Evolutionary conservation across 2,888 invertebrate genomes (phyloP), one percentile per base, ranked within the genome.

Genomic region (Apamea epomidion): DNA sequence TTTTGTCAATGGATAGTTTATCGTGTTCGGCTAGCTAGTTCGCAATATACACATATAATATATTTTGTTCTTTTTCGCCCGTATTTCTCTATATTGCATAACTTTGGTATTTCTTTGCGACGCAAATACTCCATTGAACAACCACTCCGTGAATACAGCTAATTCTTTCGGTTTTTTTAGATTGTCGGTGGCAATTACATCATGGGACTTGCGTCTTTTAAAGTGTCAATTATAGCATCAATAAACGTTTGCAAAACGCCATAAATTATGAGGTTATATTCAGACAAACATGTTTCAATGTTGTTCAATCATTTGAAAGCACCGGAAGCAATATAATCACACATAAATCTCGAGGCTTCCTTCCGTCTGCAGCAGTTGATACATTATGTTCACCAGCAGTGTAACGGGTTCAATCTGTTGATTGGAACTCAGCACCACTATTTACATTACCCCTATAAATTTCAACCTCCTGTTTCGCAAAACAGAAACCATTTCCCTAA

Each of bases 401-500:
- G 81, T 85, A 84, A 83, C 87, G 80, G 85, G 85, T 92, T 90
- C 93, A 94, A 94, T 95, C 94, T 95, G 94, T 90, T 91, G 94
- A 95, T 94, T 93, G 93, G 91, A 91, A 91, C 91, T 93, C 92
- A 91, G 86, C 92, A 91, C 88, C 89, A 89, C 89, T 94, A 92
- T 95, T 95, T 95, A 95, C 91, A 89, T 93, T 93, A 92, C 90
- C 91, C 85, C 91, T 89, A 94, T 94, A 95, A 96, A 96, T 95
- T 94, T 91, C 91, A 73, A 91, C 92, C 91, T 93, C 92, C 92
- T 93, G 93, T 92, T 93, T 92, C 91, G 91, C 93, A 91, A 85
- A 89, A 89, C 94, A 95, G 93, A 94, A 94, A 94, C 94, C 94
- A 94, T 94, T 94, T 94, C 90, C 94, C 94, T 96, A 96, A 96